Conservation (phyloP, 2,797 vertebrate species). For the Malurus splendens region DNA sequence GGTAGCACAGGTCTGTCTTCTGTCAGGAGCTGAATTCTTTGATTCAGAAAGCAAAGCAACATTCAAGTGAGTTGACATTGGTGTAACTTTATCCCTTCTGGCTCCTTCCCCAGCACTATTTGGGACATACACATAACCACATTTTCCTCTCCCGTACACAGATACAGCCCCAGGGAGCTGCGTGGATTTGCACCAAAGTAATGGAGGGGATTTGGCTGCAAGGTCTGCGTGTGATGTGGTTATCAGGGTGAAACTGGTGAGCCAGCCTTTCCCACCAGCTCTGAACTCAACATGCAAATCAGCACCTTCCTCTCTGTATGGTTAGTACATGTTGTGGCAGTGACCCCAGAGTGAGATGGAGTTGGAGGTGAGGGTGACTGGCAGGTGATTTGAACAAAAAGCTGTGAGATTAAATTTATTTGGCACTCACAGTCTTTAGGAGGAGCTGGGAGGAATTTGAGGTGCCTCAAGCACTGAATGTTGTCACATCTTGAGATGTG, state of each 20-base stretch:
- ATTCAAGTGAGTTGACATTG: neutral
- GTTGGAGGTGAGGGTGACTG: neutral
- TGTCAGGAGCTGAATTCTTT: neutral
- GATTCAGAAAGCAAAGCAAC: neutral
- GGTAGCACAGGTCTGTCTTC: constrained; percentile 8
- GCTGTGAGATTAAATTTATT: neutral
- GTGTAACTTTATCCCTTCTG: constrained; percentile 2
- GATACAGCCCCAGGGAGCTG: neutral
- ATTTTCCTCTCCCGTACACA: neutral
- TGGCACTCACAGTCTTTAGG: neutral
- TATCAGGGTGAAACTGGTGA: neutral
- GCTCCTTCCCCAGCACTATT: neutral
- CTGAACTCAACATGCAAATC: neutral
- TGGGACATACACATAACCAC: neutral
- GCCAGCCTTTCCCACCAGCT: neutral
- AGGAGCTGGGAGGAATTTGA: neutral
- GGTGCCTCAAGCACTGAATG: neutral
- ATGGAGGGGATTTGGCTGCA: neutral
- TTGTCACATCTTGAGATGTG: neutral
- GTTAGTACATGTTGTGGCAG: neutral
- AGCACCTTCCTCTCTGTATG: neutral
- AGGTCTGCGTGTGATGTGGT: neutral
- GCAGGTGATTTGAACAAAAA: neutral
- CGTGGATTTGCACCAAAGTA: neutral
- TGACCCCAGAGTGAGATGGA: neutral